phyloP scores from a whole-genome alignment of 2,888 invertebrate species.

The Volucella inanis region DNA sequence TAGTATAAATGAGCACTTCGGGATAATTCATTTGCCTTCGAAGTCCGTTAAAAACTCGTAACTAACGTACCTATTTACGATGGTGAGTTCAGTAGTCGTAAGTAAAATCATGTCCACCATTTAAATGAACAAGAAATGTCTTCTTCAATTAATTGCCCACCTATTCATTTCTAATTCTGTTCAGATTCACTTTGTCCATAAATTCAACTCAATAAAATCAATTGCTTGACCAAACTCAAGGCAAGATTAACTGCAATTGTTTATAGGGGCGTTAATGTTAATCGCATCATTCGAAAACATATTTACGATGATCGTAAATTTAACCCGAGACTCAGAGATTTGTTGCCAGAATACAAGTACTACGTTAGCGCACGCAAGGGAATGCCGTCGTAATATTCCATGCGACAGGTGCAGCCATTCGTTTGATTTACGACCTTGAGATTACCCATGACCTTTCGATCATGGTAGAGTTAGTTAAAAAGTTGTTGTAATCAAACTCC shows the following conservation, averaged over 20 bases:
- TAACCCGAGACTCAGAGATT: slow-evolving; percentile 43
- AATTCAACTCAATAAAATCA: slow-evolving; percentile 64
- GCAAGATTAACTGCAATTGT: slow-evolving; percentile 39
- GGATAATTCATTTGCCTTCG: too few relatives aligned
- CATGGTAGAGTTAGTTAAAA: slow-evolving; percentile 1
- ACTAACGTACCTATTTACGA: too few relatives aligned
- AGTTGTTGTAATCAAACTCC: too few relatives aligned
- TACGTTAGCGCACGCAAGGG: slow-evolving; percentile 47
- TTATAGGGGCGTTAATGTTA: slow-evolving; percentile 69
- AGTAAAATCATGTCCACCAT: too few relatives aligned
- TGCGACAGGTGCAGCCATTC: slow-evolving; percentile 60
- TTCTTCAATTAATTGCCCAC: background rate
- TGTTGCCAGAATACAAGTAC: slow-evolving; percentile 20
- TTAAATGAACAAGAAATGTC: too few relatives aligned
- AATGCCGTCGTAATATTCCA: slow-evolving; percentile 52
- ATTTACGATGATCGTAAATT: slow-evolving; percentile 69
- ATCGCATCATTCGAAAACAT: slow-evolving; percentile 68
- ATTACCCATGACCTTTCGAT: slow-evolving; percentile 46
- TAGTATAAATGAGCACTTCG: too few relatives aligned
- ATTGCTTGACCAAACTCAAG: slow-evolving; percentile 50
- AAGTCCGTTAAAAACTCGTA: too few relatives aligned
- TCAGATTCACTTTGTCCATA: slow-evolving; percentile 41
- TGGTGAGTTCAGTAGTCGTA: too few relatives aligned
- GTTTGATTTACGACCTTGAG: slow-evolving; percentile 53
- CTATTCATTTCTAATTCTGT: background rate